A percentile compares a stretch with the other conserved stretches of the same genome.
These are phyloP conservation scores for Limanda limanda DNA, from an alignment of 2,113 vertebrate species.

Conservation along the genomic window DNA sequence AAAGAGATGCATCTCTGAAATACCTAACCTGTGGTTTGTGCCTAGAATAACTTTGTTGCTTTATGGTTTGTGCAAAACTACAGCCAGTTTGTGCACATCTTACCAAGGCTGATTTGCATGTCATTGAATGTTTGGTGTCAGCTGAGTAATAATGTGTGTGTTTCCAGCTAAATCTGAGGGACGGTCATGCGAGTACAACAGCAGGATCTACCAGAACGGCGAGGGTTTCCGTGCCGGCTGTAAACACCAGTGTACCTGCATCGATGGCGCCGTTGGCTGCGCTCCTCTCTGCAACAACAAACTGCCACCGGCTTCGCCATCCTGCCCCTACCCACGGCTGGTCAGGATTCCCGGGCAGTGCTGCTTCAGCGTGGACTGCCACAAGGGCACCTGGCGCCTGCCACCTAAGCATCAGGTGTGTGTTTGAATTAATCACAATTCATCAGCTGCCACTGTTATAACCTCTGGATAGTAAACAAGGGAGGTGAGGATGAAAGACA, in stretches of 20 bases:
- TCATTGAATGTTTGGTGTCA: background rate
- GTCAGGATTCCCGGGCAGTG: conserved; percentile 79
- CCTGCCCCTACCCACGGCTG: conserved; percentile 78
- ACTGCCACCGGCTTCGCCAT: conserved; percentile 67
- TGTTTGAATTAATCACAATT: background rate
- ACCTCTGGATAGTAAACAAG: background rate
- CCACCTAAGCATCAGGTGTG: conserved; percentile 63
- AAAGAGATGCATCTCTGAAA: conserved; percentile 12
- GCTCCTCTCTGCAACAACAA: conserved; percentile 77
- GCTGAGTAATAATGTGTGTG: conserved; percentile 11
- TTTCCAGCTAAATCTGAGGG: conserved; percentile 80
- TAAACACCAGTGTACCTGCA: conserved; percentile 85
- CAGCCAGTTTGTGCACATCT: background rate
- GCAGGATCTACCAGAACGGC: conserved; percentile 82
- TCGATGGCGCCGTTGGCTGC: conserved; percentile 84
- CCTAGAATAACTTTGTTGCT: background rate
- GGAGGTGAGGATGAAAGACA: background rate
- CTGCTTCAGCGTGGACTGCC: conserved; percentile 80
- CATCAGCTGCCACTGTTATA: background rate
- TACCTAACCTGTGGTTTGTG: background rate
- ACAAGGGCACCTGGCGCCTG: conserved; percentile 62
- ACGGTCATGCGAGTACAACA: conserved; percentile 82
- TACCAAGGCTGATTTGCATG: background rate
- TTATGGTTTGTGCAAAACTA: background rate
- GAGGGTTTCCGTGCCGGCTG: conserved; percentile 83